A percentile compares a stretch with the other conserved stretches of the same genome.
These are phyloP conservation scores for Drosophila neonasuta DNA, from an alignment of 2,888 invertebrate genomes.

Conservation along the genomic window DNA sequence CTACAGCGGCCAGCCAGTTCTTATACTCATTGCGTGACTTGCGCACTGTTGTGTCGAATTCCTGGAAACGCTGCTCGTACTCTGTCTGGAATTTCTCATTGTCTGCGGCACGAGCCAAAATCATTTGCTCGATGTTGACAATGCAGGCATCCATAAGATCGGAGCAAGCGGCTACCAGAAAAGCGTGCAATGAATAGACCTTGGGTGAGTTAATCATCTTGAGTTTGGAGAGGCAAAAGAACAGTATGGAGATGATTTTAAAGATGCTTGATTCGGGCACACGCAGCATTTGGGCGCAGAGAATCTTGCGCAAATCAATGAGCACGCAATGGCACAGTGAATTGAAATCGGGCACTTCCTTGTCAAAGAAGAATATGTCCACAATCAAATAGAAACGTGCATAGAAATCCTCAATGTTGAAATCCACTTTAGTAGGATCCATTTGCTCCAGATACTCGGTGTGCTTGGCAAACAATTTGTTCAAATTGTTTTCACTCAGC, in stretches of 20 bases:
- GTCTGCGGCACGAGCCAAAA: slow-evolving; percentile 78
- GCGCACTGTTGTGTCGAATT: slow-evolving; percentile 79
- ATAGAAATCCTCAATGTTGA: slow-evolving; percentile 83
- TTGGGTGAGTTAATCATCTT: slow-evolving; percentile 89
- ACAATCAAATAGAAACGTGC: slow-evolving; percentile 83
- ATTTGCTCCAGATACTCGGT: slow-evolving; percentile 85
- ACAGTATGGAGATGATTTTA: slow-evolving; percentile 91
- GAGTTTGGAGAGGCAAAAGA: slow-evolving; percentile 91
- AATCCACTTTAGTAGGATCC: slow-evolving; percentile 82
- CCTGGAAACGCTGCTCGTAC: slow-evolving; percentile 78
- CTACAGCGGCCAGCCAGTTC: slow-evolving; percentile 78
- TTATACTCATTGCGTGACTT: slow-evolving; percentile 81
- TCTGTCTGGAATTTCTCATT: slow-evolving; percentile 79
- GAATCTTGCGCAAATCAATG: slow-evolving; percentile 88
- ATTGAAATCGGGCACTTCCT: slow-evolving; percentile 86
- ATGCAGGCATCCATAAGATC: slow-evolving; percentile 83
- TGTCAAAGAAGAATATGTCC: slow-evolving; percentile 83
- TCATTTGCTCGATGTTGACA: slow-evolving; percentile 82
- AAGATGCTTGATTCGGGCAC: slow-evolving; percentile 87
- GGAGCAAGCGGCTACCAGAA: slow-evolving; percentile 90
- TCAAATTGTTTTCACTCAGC: slow-evolving; percentile 93
- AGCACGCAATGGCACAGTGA: slow-evolving; percentile 87
- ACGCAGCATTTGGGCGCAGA: slow-evolving; percentile 86
- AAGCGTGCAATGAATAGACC: slow-evolving; percentile 91
- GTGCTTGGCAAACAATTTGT: slow-evolving; percentile 88